These are phyloP conservation scores for Trematomus bernacchii DNA, from an alignment of 2,797 vertebrate genomes.

Conservation along the genomic window DNA sequence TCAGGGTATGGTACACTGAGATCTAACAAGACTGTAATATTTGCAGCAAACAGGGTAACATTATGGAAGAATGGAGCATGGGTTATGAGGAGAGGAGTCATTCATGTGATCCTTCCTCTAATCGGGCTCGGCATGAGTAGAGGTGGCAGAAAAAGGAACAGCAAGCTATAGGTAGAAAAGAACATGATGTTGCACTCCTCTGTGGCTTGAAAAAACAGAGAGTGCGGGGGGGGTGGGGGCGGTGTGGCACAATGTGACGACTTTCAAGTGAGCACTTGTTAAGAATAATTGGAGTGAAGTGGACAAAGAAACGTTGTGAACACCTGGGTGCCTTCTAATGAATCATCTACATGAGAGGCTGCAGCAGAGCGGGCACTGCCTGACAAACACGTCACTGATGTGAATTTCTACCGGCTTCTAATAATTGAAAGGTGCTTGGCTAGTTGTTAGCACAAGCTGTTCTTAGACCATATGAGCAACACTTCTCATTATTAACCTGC, in stretches of 20 bases:
- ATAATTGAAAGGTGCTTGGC: not conserved
- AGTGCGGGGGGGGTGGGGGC: not conserved
- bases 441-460: constrained; percentile 2
- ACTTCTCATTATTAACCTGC: not conserved
- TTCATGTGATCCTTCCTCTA: constrained; percentile 15
- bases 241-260: constrained; percentile 41
- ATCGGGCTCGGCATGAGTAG: constrained; percentile 22
- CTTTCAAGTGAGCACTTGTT: constrained; percentile 60
- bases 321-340: constrained; percentile 51
- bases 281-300: constrained; percentile 66
- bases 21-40: constrained; percentile 30
- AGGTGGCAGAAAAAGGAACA: constrained; percentile 10
- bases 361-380: constrained; percentile 21
- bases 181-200: constrained; percentile 15
- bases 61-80: constrained; percentile 15
- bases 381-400: constrained; percentile 2
- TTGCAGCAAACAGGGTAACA: constrained; percentile 16
- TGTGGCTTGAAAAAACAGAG: constrained; percentile 31
- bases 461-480: constrained; percentile 1
- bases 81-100: constrained; percentile 8
- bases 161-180: constrained; percentile 21
- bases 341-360: constrained; percentile 52
- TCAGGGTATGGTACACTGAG: constrained; percentile 36
- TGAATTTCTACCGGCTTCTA: not conserved
- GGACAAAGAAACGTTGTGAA: constrained; percentile 53